Evolutionary conservation across 2,888 invertebrate genomes (phyloP).

Genomic region (Synergus itoensis): DNA sequence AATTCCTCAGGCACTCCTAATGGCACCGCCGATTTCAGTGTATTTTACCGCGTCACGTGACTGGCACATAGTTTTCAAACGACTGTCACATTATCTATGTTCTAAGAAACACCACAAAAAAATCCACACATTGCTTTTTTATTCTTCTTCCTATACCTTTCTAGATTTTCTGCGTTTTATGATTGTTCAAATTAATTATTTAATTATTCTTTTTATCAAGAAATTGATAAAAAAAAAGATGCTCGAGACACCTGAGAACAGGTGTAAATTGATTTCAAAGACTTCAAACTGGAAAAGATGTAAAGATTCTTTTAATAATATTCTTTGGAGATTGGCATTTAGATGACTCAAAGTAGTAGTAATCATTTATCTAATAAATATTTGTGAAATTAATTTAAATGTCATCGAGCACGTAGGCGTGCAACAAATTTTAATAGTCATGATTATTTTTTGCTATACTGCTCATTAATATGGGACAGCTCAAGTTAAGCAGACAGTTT

Average conservation of each 20-base stretch:
- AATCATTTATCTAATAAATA: neutral
- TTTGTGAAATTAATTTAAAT: neutral
- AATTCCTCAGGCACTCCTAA: slow-evolving; percentile 26
- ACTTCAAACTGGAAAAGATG: neutral
- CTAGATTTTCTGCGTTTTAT: neutral
- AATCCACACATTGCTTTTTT: slow-evolving; percentile 28
- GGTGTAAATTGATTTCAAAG: neutral
- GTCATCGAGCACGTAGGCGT: slow-evolving; percentile 4
- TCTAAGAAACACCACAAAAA: slow-evolving; percentile 22
- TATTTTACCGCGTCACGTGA: slow-evolving; percentile 40
- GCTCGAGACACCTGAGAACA: neutral
- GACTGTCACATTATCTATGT: slow-evolving; percentile 38
- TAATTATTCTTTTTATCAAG: neutral
- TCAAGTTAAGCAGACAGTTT: neutral
- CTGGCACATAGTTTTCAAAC: slow-evolving; percentile 39
- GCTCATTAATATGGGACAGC: slow-evolving; percentile 10
- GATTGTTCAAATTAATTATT: neutral
- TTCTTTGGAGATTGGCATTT: neutral
- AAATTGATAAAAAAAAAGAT: neutral
- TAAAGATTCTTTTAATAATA: neutral
- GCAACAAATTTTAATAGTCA: neutral
- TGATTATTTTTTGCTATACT: neutral
- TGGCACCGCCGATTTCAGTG: slow-evolving; percentile 37
- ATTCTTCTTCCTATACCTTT: neutral
- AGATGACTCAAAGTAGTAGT: neutral